A percentile compares a stretch with the other conserved stretches of the same genome.
Evolutionary conservation across 2,797 vertebrate species (phyloP).

Genomic region (Nyctalus aviator): DNA sequence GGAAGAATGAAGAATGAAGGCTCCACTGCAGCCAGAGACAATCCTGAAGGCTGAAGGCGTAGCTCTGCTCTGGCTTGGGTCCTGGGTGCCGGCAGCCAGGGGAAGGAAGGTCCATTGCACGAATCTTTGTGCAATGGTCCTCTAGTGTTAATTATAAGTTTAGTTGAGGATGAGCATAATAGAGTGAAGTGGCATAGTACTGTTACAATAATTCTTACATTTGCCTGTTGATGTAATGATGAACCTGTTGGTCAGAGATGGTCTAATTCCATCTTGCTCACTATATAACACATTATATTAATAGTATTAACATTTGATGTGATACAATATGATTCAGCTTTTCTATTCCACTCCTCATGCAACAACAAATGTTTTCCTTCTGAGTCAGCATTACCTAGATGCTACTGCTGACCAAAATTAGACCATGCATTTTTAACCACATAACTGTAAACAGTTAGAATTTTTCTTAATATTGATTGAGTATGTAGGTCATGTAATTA

Average conservation of each 20-base stretch:
- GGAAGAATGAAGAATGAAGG: too few species aligned
- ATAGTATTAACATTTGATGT: conserved; percentile 69
- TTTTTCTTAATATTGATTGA: neutral
- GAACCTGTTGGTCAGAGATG: conserved; percentile 10
- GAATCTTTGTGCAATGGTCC: too few species aligned
- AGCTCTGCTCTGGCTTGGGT: too few species aligned
- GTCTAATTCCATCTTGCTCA: conserved; percentile 37
- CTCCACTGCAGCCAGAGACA: too few species aligned
- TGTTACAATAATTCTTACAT: neutral
- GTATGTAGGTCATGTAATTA: neutral
- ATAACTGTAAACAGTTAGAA: conserved; percentile 43
- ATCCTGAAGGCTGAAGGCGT: too few species aligned
- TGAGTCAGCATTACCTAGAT: conserved; percentile 73
- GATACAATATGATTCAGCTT: conserved; percentile 64
- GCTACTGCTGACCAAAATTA: conserved; percentile 65
- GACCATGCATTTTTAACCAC: conserved; percentile 1
- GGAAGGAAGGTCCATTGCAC: too few species aligned
- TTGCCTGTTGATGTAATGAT: neutral
- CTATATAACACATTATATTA: conserved; percentile 55
- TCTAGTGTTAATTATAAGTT: neutral
- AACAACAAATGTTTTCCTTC: conserved; percentile 71
- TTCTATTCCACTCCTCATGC: conserved; percentile 35
- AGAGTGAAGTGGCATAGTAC: neutral
- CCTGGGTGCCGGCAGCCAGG: too few species aligned
- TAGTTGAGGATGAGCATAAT: neutral